A percentile compares a stretch with the other conserved stretches of the same genome.
Conservation (phyloP, 2,113 vertebrate genomes). For the Corythoichthys intestinalis region DNA sequence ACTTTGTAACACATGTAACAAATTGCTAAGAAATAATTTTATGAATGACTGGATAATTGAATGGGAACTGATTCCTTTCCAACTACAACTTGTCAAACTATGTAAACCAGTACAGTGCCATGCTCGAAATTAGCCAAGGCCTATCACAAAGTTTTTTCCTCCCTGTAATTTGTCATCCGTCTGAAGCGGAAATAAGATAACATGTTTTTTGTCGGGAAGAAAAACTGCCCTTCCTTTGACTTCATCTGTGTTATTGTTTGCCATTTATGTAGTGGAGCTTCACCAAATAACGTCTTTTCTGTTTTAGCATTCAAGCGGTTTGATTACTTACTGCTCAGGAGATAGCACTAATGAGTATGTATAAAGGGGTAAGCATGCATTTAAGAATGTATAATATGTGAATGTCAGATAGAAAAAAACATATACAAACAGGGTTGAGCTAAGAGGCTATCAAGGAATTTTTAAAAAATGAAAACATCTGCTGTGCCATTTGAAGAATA, state of each 20-base stretch:
- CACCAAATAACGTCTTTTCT: slow-evolving; percentile 28
- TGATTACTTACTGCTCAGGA: not conserved
- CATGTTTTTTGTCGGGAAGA: slow-evolving; percentile 13
- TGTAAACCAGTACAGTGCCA: not conserved
- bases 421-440: slow-evolving; percentile 22
- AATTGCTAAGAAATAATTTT: not conserved
- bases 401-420: slow-evolving; percentile 10
- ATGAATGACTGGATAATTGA: not conserved
- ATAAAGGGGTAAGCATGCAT: slow-evolving; percentile 40
- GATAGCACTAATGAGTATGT: slow-evolving; percentile 12
- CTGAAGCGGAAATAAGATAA: not conserved
- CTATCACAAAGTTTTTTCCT: not conserved
- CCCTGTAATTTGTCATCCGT: not conserved
- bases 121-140: not conserved
- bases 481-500: slow-evolving; percentile 18
- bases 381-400: slow-evolving; percentile 29
- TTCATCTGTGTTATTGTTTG: slow-evolving; percentile 16
- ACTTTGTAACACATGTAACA: not conserved
- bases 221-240: slow-evolving; percentile 11
- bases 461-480: slow-evolving; percentile 15
- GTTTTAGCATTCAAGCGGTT: slow-evolving; percentile 31
- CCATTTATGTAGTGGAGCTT: not conserved
- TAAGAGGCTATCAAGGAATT: slow-evolving; percentile 16
- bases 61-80: not conserved
- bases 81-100: not conserved